Percentiles rank a stretch among this genome's conserved stretches.
Evolutionary conservation across 2,888 invertebrate species (phyloP).

Genomic region (Chloroclystis v-ata): DNA sequence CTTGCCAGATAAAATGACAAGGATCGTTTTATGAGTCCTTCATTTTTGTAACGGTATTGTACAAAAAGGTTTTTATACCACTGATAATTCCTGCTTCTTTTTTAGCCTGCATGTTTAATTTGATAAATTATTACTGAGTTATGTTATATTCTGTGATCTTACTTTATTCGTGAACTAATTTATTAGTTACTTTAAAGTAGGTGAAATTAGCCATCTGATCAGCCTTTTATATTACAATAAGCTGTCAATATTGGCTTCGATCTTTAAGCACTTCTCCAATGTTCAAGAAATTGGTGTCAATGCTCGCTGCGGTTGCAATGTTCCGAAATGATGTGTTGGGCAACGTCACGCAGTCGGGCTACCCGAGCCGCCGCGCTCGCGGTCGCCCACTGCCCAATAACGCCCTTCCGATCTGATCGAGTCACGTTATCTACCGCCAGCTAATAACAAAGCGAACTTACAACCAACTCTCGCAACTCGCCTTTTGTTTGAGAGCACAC

Average conservation of each 20-base stretch:
- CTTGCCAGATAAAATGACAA: slow-evolving; percentile 17
- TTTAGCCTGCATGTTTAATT: too few species aligned
- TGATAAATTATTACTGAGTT: too few species aligned
- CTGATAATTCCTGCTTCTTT: too few species aligned
- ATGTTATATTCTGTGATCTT: too few species aligned
- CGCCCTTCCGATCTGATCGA: slow-evolving; percentile 61
- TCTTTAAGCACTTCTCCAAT: slow-evolving; percentile 53
- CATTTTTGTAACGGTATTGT: slow-evolving; percentile 21
- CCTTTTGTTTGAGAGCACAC: slow-evolving; percentile 18
- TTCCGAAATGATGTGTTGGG: slow-evolving; percentile 73
- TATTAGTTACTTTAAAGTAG: too few species aligned
- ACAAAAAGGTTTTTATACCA: too few species aligned
- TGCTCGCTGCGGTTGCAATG: slow-evolving; percentile 75
- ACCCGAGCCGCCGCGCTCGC: slow-evolving; percentile 40
- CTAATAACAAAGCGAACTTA: slow-evolving; percentile 26
- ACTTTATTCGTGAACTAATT: too few species aligned
- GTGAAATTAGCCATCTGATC: too few species aligned
- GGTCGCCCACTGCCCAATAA: slow-evolving; percentile 38
- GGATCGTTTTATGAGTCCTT: slow-evolving; percentile 13
- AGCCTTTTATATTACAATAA: slow-evolving; percentile 17
- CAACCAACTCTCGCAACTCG: slow-evolving; percentile 13
- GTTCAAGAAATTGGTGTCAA: slow-evolving; percentile 73
- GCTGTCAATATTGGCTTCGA: slow-evolving; percentile 40
- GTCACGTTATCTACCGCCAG: slow-evolving; percentile 45
- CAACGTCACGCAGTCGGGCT: slow-evolving; percentile 48